Evolutionary conservation across 2,888 invertebrate species (phyloP).

Genomic region (Hartigia nigra): DNA sequence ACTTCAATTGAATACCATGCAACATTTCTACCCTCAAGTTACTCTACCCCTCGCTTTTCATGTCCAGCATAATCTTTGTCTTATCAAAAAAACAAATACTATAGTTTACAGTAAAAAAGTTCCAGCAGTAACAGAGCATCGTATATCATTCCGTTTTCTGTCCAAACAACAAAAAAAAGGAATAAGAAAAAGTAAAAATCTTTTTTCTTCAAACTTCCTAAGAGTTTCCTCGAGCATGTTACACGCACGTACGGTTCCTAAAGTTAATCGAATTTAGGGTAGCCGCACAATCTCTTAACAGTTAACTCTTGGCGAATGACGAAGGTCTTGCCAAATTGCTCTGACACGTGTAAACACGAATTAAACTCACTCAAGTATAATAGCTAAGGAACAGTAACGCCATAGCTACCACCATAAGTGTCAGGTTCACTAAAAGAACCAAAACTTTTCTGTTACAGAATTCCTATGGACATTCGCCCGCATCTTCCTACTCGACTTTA

Average conservation of each 20-base stretch:
- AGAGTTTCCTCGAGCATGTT: neutral
- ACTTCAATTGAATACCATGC: neutral
- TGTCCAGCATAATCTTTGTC: neutral
- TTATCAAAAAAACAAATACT: neutral
- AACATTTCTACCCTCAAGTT: neutral
- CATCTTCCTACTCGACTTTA: slow-evolving; percentile 32
- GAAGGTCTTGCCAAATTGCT: slow-evolving; percentile 50
- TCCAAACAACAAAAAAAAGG: neutral
- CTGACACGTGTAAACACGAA: slow-evolving; percentile 53
- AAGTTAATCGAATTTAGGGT: neutral
- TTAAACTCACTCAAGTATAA: slow-evolving; percentile 24
- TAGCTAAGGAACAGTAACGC: neutral
- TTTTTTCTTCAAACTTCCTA: neutral
- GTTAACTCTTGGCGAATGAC: slow-evolving; percentile 51
- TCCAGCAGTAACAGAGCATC: neutral
- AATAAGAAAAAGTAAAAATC: neutral
- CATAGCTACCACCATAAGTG: neutral
- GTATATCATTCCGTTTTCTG: neutral
- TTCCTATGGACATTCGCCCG: slow-evolving; percentile 11
- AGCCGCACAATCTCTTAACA: slow-evolving; percentile 51
- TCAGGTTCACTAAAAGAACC: neutral
- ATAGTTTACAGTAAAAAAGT: neutral
- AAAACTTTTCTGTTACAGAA: slow-evolving; percentile 13
- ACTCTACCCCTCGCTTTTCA: neutral
- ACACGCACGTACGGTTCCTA: neutral